Base-by-base conservation (phyloP, 2,113 vertebrate species). In the Archocentrus centrarchus region DNA sequence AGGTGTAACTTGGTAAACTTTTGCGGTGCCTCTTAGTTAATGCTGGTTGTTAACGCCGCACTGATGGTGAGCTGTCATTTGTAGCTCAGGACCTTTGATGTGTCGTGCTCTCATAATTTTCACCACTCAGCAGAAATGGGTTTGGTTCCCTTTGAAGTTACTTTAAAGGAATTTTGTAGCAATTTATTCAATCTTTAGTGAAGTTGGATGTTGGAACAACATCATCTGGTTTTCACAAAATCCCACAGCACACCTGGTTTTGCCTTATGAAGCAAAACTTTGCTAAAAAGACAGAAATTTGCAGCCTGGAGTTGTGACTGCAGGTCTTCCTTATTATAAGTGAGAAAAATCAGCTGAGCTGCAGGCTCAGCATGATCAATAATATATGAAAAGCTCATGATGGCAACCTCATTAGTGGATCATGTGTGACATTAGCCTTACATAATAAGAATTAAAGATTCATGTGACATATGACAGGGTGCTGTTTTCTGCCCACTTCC, bases 381-480 rank as follows among this genome's bases (percentile, higher is more conserved):
- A 77, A 85, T 77, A 63, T 5, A 88, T 39, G 24, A 10, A 17
- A 70, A n/a, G 60, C 75, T 83, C 88, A 82, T 63, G 82, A 85
- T 62, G 84, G 81, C 78, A 85, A 75, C 59, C 82, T 91, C 35
- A 84, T 90, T 86, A 87, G 84, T 92, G 83, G 78, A 86, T 93
- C 75, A 22, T 80, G 78, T 75, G 75, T 88, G 86, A 82, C 75
- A 82, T 84, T 84, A 66, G 61, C 73, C 24, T 92, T 89, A 82
- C 79, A 85, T 84, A 91, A 91, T 0, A 30, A 57, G 22, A 8
- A 77, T 90, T 32, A 89, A 90, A 86, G 13, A 88, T 93, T 60
- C 24, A 93, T 88, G 66, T 53, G 61, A 68, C 83, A 88, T 82
- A 80, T 84, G 75, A 76, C 2, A 68, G 18, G n/a, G 5, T 59